A percentile compares a stretch with the other conserved stretches of the same genome.
Conservation (phyloP, 2,888 invertebrate genomes). For the Rhogogaster chlorosoma region DNA sequence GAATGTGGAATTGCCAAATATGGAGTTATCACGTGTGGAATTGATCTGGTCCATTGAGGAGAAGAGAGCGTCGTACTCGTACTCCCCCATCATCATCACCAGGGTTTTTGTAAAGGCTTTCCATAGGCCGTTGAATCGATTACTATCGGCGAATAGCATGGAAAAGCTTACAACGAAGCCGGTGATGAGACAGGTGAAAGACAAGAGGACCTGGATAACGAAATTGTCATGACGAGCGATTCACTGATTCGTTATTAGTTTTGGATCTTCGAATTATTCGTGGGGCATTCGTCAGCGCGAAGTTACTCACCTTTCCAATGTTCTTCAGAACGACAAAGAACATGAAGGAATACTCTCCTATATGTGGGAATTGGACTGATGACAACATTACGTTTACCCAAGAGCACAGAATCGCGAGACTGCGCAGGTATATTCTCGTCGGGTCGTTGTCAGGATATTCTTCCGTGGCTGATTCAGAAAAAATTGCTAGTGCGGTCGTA, state of each 20-base stretch:
- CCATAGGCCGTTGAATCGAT: constrained; percentile 76
- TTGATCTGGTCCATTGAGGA: constrained; percentile 53
- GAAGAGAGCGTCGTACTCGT: constrained; percentile 78
- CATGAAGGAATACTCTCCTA: constrained; percentile 81
- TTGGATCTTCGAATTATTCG: not conserved
- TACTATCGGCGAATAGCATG: constrained; percentile 78
- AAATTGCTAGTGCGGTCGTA: too few species aligned
- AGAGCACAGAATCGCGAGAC: constrained; percentile 78
- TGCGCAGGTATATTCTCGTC: constrained; percentile 76
- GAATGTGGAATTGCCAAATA: too few species aligned
- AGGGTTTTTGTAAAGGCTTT: constrained; percentile 78
- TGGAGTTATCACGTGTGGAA: constrained; percentile 29
- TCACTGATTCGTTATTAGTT: not conserved
- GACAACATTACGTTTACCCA: constrained; percentile 81
- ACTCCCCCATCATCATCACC: constrained; percentile 82
- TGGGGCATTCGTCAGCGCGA: not conserved
- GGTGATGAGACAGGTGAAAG: constrained; percentile 80
- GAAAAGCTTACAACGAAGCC: constrained; percentile 80
- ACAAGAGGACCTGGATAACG: constrained; percentile 77
- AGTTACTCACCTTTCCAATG: constrained; percentile 77
- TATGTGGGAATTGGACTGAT: constrained; percentile 79
- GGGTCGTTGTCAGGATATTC: constrained; percentile 46
- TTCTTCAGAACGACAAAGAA: constrained; percentile 80
- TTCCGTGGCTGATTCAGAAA: too few species aligned
- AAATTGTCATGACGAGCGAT: constrained; percentile 8